phyloP scores from a whole-genome alignment of 2,113 vertebrate genomes.

The Pycnonotus jocosus region DNA sequence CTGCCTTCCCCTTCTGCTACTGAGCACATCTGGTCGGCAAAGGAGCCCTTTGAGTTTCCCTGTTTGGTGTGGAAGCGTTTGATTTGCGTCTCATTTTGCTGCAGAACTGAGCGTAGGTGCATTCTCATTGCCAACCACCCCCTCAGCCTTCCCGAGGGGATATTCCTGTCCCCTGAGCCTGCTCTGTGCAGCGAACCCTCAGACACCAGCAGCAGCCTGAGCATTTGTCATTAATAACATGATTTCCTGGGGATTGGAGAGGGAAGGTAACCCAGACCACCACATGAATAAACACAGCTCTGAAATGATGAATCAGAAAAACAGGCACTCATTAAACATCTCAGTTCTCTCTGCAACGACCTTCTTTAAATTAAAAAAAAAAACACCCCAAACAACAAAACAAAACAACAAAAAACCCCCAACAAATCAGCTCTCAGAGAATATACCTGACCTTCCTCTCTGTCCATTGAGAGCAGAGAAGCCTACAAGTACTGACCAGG shows the following conservation, averaged over 20 bases:
- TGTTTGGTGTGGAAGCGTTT: not conserved
- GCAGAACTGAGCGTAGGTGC: not conserved
- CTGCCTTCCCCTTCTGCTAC: not conserved
- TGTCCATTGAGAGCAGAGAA: not conserved
- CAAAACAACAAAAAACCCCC: too few species aligned
- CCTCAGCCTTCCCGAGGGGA: not conserved
- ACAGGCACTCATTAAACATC: not conserved
- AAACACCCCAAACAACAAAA: fast-evolving
- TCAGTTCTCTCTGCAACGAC: not conserved
- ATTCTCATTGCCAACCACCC: not conserved
- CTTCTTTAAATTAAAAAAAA: not conserved
- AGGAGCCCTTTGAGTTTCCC: not conserved
- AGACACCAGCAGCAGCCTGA: not conserved
- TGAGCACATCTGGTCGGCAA: not conserved
- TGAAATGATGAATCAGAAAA: not conserved
- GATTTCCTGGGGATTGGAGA: not conserved
- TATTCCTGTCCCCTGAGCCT: not conserved
- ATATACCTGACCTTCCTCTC: not conserved
- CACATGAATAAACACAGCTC: not conserved
- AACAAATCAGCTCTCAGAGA: not conserved
- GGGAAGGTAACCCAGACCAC: not conserved
- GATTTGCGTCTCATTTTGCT: not conserved
- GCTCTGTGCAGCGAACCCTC: not conserved
- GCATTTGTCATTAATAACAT: not conserved
- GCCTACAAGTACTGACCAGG: not conserved